phyloP scores from a whole-genome alignment of 1,140 invertebrate species.

The Mesaphorura yosii region DNA sequence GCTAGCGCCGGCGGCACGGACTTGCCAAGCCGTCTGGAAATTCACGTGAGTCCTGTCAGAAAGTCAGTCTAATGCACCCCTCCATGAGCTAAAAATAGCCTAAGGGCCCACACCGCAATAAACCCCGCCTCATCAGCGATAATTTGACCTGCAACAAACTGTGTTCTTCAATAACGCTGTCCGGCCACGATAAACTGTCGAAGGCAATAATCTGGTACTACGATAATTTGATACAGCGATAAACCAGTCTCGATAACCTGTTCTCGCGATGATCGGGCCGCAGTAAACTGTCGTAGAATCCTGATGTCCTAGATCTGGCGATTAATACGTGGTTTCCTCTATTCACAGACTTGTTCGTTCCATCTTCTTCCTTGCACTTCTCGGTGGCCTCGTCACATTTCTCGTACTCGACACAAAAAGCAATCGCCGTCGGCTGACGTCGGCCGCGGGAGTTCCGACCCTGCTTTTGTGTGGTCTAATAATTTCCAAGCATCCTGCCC shows the following conservation, averaged over 20 bases:
- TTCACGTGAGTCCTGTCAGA: neutral
- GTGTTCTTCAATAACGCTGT: no score
- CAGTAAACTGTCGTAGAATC: no score
- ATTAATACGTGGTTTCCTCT: neutral
- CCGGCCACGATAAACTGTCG: no score
- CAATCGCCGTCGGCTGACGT: constrained; percentile 40
- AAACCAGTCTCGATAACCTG: no score
- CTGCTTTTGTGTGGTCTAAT: constrained; percentile 40
- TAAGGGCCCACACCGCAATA: no score
- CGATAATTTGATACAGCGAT: no score
- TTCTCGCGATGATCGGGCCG: no score
- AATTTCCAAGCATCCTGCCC: constrained; percentile 49
- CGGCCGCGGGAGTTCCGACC: constrained; percentile 47
- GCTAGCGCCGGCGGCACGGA: neutral
- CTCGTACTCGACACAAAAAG: constrained; percentile 34
- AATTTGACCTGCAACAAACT: no score
- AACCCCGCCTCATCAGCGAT: no score
- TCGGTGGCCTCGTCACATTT: constrained; percentile 23
- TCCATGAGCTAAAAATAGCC: no score
- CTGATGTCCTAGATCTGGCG: no score
- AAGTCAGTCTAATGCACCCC: neutral
- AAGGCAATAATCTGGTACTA: no score
- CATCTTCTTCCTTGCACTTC: neutral
- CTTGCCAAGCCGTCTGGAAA: neutral
- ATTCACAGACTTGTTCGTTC: neutral